Base-by-base conservation (phyloP, 2,888 invertebrate species). In the Proisotoma minuta region DNA sequence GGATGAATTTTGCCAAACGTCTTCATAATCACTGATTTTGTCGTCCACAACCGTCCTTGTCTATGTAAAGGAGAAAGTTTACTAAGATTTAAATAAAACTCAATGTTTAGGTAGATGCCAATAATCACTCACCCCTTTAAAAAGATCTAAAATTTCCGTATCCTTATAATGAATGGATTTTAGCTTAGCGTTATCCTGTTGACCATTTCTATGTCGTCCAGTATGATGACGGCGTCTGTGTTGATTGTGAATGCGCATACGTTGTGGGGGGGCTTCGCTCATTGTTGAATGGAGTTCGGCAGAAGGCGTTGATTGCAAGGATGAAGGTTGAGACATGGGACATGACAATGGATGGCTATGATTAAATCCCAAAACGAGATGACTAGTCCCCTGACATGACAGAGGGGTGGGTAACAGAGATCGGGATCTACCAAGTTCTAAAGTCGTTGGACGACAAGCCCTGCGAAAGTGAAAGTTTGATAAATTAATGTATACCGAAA, bases 1-100 rank as follows among this genome's bases (percentile, higher is more conserved):
- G 59, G 63, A 52, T 12, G 43, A 43, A n/a, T 65, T 68, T 34
- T 70, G 70, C 94, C 95, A 95, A 73, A 95, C 87, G 77, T 95
- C 95, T 80, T 95, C 95, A 76, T 95, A 95, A 78, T 95, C 95
- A 74, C 93, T 93, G 50, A 90, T 87, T 80, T 94, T 94, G 76
- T 95, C 95, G 66, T 89, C 88, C 28, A 70, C 71, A 24, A 60
- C 62, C 51, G 73, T 71, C 64, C 70, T 71, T 54, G 66, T 70
- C 69, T 69, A 61, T 58, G 26, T 20, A 20, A 43, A n/a, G 43
- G 43, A 18, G 18, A 34, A 34, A 34, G 15, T 8, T 34, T 10
- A 34, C n/a, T n/a, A n/a, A n/a, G n/a, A n/a, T 10, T 18, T 12
- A 43, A 43, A 43, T 43, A 15, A 43, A 43, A 43, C 4, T 12